Base-by-base conservation (phyloP, 2,113 vertebrate genomes). In the Rallus limicola region DNA sequence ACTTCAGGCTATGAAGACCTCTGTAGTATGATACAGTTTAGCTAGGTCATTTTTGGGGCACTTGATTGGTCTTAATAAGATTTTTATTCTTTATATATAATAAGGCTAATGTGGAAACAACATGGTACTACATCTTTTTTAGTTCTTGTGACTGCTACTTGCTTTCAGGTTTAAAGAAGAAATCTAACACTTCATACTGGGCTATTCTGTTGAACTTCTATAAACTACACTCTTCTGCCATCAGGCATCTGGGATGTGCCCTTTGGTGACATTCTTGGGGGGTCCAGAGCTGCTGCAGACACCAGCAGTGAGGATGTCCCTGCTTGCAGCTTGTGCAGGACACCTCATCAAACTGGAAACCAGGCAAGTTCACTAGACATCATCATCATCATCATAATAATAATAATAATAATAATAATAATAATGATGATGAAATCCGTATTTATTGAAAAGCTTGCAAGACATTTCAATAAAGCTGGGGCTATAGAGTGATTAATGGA, bases 281-380 rank as follows among this genome's bases (percentile, higher is more conserved):
- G 18, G 40, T 90, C 60, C 60, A 90, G 31, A 75, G 7, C 14
- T 95, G 9, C 19, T 59, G 14, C 42, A 11, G 59, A 7, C 26
- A 65, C 60, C 60, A 79, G n/a, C 40, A 67, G 55, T 34, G 33
- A 46, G 10, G 19, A 78, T 23, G 50, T 31, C 10, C 34, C 38
- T 60, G 16, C 5, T 50, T 10, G 2, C 0, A 0, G 24, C 13
- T 10, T 29, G 15, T 1, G 0, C 28, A 52, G 26, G 14, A 58
- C 17, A 15, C 24, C 13, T 48, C 2, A 0, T 46, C 11, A 84
- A 82, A 74, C 38, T 77, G 74, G 70, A 94, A 93, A 10, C 17
- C 10, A 72, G 11, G 2, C 20, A 55, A 44, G 6, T 33, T 88
- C 40, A 65, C 11, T n/a, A 50, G n/a, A 44, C 40, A 42, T 42